phyloP scores from a whole-genome alignment of 2,797 vertebrate species.

The Chiroxiphia lanceolata region DNA sequence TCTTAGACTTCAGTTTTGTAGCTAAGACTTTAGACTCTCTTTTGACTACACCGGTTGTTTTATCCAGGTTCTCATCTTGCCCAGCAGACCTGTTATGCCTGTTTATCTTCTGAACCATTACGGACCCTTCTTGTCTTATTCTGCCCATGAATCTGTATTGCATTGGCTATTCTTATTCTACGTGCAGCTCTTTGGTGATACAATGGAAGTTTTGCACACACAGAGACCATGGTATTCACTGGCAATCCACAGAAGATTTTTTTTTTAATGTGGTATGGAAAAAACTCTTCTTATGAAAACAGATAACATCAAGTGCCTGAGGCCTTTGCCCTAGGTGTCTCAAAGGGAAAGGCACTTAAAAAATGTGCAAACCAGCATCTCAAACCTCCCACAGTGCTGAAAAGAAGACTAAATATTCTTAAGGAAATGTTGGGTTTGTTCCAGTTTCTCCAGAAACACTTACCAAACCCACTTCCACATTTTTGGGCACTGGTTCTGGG shows the following conservation, averaged over 20 bases:
- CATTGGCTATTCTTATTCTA: not conserved
- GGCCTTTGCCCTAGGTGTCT: constrained; percentile 60
- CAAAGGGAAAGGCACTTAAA: constrained; percentile 54
- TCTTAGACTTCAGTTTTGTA: not conserved
- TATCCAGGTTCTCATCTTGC: not conserved
- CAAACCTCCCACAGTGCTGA: constrained; percentile 68
- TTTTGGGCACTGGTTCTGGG: constrained; percentile 31
- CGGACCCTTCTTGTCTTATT: not conserved
- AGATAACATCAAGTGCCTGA: constrained; percentile 56
- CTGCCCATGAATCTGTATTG: not conserved
- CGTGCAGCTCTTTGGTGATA: not conserved
- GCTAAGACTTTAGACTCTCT: not conserved
- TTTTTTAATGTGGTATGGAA: constrained; percentile 9
- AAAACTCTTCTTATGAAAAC: constrained; percentile 33
- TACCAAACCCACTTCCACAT: constrained; percentile 68
- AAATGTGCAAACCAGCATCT: constrained; percentile 59
- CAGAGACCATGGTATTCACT: not conserved
- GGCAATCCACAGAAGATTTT: not conserved
- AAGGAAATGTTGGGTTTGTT: constrained; percentile 33
- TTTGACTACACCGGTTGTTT: not conserved
- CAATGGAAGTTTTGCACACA: not conserved
- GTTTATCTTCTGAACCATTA: not conserved
- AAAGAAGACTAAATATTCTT: constrained; percentile 62
- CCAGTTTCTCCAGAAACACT: constrained; percentile 41
- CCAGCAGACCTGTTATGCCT: not conserved